Evolutionary conservation across 2,113 vertebrate genomes (phyloP), one percentile per base, ranked within the genome.

Genomic region (Indicator maculatus): DNA sequence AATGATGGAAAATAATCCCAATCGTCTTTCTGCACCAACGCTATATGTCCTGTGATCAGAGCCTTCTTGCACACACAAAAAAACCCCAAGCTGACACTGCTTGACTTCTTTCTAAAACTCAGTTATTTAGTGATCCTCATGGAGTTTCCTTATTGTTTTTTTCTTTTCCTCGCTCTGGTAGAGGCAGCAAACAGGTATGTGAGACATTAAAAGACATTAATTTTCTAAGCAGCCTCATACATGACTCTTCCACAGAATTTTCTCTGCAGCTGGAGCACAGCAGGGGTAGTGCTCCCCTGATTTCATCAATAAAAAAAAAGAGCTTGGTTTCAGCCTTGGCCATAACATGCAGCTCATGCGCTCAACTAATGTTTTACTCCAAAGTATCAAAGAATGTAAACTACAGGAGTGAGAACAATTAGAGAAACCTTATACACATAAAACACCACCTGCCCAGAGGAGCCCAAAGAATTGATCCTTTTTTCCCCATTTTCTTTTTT

Each of bases 181-280:
- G 33, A 65, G 83, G 27, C 89, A 4, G 9, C 11, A 83, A 93
- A 93, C 16, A 26, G 39, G 12, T 45, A 74, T 44, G 26, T 19
- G 28, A 83, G n/a, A 33, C 38, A 63, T 39, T 74, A 66, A 45
- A 86, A 71, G 8, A 58, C 8, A 36, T 33, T 39, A 70, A 45
- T 91, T 87, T 93, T 79, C 47, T 60, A 56, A 4, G 17, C 13
- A 79, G 52, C 5, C 91, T 87, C 41, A 24, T 41, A 66, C 30
- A 53, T 38, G 21, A 56, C 66, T 56, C 64, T 89, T 89, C 72
- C 73, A 63, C 11, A 87, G 59, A 91, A 38, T 76, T 93, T 93
- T 91, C 20, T 6, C 56, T 94, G 55, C 75, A 87, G 77, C 84
- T 94, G 86, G 39, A 84, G 38, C 27, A 89, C 63, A 93, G 71